A percentile compares a stretch with the other conserved stretches of the same genome.
These are phyloP conservation scores for Theristicus caerulescens DNA, from an alignment of 2,113 vertebrate species.

Conservation along the genomic window DNA sequence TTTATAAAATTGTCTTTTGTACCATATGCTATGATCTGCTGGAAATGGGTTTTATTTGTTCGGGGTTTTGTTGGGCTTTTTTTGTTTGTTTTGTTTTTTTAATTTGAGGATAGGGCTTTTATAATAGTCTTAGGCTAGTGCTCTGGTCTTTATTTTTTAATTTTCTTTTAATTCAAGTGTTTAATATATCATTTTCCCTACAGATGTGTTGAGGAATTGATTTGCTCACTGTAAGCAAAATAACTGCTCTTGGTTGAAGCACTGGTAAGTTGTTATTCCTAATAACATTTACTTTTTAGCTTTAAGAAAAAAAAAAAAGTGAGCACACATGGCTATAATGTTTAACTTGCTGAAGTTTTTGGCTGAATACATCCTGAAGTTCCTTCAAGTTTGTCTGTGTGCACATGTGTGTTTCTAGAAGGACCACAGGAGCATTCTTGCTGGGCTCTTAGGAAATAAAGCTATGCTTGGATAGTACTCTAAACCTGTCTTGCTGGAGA, in stretches of 20 bases:
- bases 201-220: constrained; percentile 59
- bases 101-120: not conserved
- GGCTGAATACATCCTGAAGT: not conserved
- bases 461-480: not conserved
- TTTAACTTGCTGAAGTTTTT: not conserved
- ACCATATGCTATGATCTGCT: not conserved
- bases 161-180: not conserved
- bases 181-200: constrained; percentile 51
- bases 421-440: not conserved
- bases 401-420: not conserved
- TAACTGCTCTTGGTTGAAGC: constrained; percentile 61
- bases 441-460: not conserved
- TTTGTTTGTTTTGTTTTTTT: too few species aligned
- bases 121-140: not conserved
- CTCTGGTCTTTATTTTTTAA: not conserved
- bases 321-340: not conserved
- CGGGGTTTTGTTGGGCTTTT: not conserved
- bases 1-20: not conserved
- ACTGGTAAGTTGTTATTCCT: constrained; percentile 71
- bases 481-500: not conserved
- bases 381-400: not conserved
- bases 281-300: constrained; percentile 31
- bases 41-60: too few species aligned
- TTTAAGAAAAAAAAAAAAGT: not conserved
- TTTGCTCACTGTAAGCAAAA: constrained; percentile 37